Conservation (phyloP, 2,888 invertebrate genomes). For the Chrysotoxum bicinctum region DNA sequence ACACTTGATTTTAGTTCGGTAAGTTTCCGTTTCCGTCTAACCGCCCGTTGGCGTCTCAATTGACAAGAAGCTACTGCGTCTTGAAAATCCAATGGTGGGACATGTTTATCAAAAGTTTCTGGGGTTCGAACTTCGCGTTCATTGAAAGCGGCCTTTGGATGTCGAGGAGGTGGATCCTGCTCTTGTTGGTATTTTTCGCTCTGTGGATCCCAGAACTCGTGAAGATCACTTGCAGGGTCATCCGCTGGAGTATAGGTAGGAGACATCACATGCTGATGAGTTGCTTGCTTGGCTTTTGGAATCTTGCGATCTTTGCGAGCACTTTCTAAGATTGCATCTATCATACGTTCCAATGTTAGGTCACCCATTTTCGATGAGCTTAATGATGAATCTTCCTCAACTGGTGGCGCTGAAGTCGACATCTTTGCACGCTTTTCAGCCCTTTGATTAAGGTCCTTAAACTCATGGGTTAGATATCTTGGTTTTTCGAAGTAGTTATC, state of each 20-base stretch:
- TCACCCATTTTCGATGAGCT: constrained; percentile 81
- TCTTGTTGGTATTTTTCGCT: constrained; percentile 73
- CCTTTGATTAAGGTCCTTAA: constrained; percentile 39
- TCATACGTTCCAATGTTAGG: constrained; percentile 80
- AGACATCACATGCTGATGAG: constrained; percentile 73
- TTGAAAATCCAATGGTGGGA: constrained; percentile 54
- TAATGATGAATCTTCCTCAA: constrained; percentile 72
- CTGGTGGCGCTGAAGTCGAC: constrained; percentile 20
- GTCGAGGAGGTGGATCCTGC: constrained; percentile 42
- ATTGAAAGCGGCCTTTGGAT: constrained; percentile 68
- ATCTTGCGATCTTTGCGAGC: constrained; percentile 78
- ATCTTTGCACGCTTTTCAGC: constrained; percentile 47
- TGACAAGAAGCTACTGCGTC: constrained; percentile 73
- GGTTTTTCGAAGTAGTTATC: constrained; percentile 81
- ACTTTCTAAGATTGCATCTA: constrained; percentile 81
- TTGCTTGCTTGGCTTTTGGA: constrained; percentile 72
- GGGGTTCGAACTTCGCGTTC: constrained; percentile 80
- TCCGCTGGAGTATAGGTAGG: constrained; percentile 81
- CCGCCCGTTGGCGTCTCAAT: constrained; percentile 78
- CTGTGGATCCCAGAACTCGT: constrained; percentile 79
- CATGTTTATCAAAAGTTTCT: constrained; percentile 44
- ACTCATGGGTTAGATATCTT: constrained; percentile 77
- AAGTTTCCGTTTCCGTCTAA: constrained; percentile 78
- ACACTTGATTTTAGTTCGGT: constrained; percentile 76
- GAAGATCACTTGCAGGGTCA: constrained; percentile 81